A percentile compares a stretch with the other conserved stretches of the same genome.
phyloP scores from a whole-genome alignment of 2,797 vertebrate genomes.

The Numenius phaeopus region DNA sequence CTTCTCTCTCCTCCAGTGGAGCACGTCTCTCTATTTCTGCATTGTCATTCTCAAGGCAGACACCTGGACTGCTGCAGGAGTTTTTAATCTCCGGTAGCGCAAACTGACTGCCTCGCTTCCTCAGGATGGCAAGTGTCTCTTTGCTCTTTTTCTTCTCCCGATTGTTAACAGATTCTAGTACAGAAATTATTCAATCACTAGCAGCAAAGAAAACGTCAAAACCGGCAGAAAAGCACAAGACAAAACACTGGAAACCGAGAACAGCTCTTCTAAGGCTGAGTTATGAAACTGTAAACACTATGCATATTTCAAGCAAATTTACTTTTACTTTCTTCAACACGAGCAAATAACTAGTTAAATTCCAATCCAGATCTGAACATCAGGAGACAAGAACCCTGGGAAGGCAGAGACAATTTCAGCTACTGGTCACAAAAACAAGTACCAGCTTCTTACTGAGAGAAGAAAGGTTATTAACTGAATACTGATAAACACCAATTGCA shows the following conservation, averaged over 20 bases:
- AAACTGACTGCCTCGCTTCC: not conserved
- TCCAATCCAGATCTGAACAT: not conserved
- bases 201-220: not conserved
- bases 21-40: slow-evolving; percentile 36
- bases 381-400: not conserved
- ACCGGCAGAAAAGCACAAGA: not conserved
- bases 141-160: not conserved
- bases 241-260: not conserved
- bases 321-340: not conserved
- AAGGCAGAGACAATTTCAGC: not conserved
- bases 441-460: not conserved
- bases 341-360: not conserved
- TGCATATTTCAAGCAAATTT: not conserved
- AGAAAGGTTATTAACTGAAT: not conserved
- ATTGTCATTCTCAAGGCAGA: slow-evolving; percentile 56
- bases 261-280: not conserved
- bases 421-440: not conserved
- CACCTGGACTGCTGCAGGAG: slow-evolving; percentile 45
- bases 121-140: not conserved
- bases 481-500: accelerated
- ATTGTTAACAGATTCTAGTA: not conserved
- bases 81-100: not conserved
- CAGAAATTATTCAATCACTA: not conserved
- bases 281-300: not conserved
- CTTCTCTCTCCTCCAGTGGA: not conserved